Evolutionary conservation across 2,113 vertebrate genomes (phyloP), one percentile per base, ranked within the genome.

Genomic region (Carlito syrichta): DNA sequence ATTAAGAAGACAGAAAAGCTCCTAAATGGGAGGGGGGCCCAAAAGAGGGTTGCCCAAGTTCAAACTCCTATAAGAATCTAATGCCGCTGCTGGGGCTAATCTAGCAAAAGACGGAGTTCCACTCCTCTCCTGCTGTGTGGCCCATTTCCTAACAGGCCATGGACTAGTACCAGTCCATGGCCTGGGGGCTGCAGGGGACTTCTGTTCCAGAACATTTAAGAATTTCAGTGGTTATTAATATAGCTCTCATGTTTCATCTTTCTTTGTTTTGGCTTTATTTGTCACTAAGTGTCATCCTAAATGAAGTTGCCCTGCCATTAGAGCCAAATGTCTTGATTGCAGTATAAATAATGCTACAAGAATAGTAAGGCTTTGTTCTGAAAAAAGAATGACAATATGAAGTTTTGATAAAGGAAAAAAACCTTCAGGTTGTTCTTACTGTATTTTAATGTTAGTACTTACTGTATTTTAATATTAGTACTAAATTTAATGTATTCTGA

Each of bases 401-500:
- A 71, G 20, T 95, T 56, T 94, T 69, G 74, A 35, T 79, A 86
- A 74, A 48, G 35, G 6, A 16, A 38, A 13, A 56, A 17, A 25
- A 25, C 23, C 20, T 73, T 91, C 9, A 86, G 5, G 25, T 74
- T 2, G 62, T 86, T 86, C 17, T 30, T 14, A 1, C 62, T 85
- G 30, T 92, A 56, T 95, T 82, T 96, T 93, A 89, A 68, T 40
- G 86, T 83, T 94, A 86, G 73, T 71, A 73, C 43, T 93, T 86
- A 48, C 20, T 3, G 30, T 92, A 56, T 95, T 82, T 96, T 93
- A 89, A 68, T 40, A 82, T 83, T 94, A 86, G 73, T 71, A 73
- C 71, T 88, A 74, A 79, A 58, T 56, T 82, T 35, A 68, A 66
- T 78, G 32, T 91, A 60, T 50, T 91, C 92, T 82, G 23, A 74